These are phyloP conservation scores for Eurystomus glaucurus DNA, from an alignment of 2,797 vertebrate genomes.

Conservation along the genomic window DNA sequence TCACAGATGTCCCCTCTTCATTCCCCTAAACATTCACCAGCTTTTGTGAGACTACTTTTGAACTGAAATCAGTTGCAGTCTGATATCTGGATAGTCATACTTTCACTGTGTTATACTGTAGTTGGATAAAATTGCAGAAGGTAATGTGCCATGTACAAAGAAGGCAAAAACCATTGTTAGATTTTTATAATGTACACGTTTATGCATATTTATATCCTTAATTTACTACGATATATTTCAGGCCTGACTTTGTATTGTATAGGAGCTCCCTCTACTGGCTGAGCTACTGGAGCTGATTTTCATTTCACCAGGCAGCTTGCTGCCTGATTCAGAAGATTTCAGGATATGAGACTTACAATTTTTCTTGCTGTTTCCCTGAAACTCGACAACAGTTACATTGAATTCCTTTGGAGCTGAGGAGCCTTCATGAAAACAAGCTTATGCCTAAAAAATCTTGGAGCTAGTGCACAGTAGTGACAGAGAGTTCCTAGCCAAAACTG, in stretches of 20 bases:
- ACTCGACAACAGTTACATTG: not conserved
- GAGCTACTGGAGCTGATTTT: constrained; percentile 15
- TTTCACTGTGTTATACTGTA: not conserved
- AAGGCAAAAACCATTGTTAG: not conserved
- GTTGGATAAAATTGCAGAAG: not conserved
- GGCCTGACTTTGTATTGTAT: constrained; percentile 10
- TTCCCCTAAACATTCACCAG: not conserved
- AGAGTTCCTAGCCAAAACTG: not conserved
- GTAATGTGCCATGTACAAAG: not conserved
- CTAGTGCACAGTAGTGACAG: not conserved
- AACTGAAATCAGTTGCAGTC: not conserved
- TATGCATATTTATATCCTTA: not conserved
- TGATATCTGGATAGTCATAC: not conserved
- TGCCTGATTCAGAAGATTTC: not conserved
- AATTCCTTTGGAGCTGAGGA: not conserved
- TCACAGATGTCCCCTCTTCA: not conserved
- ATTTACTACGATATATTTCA: not conserved
- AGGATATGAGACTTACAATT: not conserved
- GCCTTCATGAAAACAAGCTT: not conserved
- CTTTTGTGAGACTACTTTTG: not conserved
- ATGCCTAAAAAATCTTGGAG: not conserved
- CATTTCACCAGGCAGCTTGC: not conserved
- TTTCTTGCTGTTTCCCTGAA: not conserved
- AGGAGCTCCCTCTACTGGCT: constrained; percentile 70
- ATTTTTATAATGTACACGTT: fast-evolving